phyloP scores from a whole-genome alignment of 2,113 vertebrate genomes.

The Nansenia antarctica region DNA sequence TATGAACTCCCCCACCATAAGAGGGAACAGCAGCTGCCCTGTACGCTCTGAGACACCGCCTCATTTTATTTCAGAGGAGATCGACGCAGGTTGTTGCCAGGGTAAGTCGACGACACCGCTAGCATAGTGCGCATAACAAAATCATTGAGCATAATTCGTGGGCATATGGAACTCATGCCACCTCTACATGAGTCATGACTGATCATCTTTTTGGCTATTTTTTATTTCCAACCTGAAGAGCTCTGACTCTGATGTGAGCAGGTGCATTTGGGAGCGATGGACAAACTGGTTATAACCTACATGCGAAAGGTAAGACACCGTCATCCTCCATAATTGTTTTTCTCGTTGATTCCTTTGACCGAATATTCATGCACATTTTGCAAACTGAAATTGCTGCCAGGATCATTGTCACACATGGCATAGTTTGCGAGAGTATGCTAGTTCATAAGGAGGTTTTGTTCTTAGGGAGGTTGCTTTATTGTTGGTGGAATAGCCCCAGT shows the following conservation, averaged over 20 bases:
- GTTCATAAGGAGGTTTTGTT: neutral
- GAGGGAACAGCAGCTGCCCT: conserved; percentile 50
- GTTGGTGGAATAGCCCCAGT: too few species aligned
- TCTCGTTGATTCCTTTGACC: too few species aligned
- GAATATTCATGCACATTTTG: neutral
- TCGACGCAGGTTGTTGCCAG: too few species aligned
- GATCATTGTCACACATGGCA: neutral
- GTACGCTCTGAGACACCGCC: neutral
- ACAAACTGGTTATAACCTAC: neutral
- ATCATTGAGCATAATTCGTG: neutral
- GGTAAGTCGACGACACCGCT: too few species aligned
- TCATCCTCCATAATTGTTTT: too few species aligned
- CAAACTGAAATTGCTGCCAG: neutral
- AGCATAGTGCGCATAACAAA: neutral
- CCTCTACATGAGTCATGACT: neutral
- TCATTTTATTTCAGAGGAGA: neutral
- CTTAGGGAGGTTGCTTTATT: too few species aligned
- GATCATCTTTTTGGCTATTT: too few species aligned
- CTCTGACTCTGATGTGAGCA: neutral
- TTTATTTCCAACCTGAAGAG: neutral
- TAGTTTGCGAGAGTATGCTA: neutral
- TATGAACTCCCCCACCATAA: conserved; percentile 14
- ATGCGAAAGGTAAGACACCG: neutral
- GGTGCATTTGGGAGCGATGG: neutral
- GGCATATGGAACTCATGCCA: neutral